Evolutionary conservation across 2,888 invertebrate species (phyloP).

Genomic region (Sminthurides aquaticus): DNA sequence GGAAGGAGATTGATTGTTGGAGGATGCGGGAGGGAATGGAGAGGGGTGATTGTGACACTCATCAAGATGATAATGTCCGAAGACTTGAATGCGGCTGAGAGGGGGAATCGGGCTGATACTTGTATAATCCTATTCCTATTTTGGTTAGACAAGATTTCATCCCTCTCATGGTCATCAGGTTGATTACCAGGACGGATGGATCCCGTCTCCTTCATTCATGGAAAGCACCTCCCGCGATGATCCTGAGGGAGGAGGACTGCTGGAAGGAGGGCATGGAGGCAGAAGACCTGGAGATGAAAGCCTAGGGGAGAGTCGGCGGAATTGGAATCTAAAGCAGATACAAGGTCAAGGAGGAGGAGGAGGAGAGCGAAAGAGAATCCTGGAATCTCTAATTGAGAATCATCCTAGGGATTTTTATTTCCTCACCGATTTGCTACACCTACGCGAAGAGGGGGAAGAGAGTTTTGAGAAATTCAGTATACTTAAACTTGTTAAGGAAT

Average conservation of each 20-base stretch:
- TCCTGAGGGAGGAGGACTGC: neutral
- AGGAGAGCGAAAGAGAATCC: neutral
- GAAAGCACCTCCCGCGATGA: neutral
- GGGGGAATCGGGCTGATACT: no score
- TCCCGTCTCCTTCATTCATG: neutral
- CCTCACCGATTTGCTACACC: neutral
- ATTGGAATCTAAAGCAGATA: no score
- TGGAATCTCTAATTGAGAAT: neutral
- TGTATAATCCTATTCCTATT: neutral
- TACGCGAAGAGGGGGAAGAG: neutral
- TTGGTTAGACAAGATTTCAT: conserved; percentile 1
- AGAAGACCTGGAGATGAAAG: no score
- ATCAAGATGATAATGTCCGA: neutral
- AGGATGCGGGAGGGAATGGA: neutral
- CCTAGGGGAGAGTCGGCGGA: no score
- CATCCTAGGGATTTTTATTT: neutral
- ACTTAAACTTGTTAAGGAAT: conserved; percentile 21
- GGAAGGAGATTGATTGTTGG: neutral
- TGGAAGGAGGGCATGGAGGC: no score
- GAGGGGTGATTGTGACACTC: no score
- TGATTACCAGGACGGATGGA: conserved; percentile 1
- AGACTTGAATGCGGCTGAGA: neutral
- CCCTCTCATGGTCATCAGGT: neutral
- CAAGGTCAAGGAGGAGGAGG: no score
- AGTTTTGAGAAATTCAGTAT: conserved; percentile 4